Base-by-base conservation (phyloP, 2,113 vertebrate genomes). In the Climacteris rufus region DNA sequence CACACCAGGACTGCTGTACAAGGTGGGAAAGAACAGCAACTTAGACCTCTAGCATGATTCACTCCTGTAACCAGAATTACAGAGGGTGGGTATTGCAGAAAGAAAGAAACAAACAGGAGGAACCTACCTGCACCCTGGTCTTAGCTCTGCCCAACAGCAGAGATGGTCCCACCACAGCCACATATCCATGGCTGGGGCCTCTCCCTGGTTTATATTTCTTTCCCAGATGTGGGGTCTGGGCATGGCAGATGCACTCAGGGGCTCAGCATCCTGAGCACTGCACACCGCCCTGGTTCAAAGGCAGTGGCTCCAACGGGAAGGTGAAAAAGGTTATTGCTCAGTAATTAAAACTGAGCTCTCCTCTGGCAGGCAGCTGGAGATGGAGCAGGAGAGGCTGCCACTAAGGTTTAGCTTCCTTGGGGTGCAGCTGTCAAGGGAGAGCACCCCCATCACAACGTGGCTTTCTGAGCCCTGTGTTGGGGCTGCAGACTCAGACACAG, bases 171-270 rank as follows among this genome's bases (percentile, higher is more conserved):
- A 77, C 40, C n/a, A 63, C n/a, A 83, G 42, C 52, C 42, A 18
- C 2, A 1, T 33, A 17, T 57, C 23, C 0, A 0, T 10, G 28
- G 23, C 30, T 45, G 37, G 13, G 33, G 19, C 35, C 82, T 59
- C 60, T 45, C n/a, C 13, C 24, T 65, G 15, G 5, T 30, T 13
- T 13, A 17, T 44, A 7, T 37, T 80, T 61, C 54, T 44, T 65
- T 70, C 56, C 66, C 28, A 71, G 42, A 31, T 50, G 16, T 18
- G 17, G 57, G 17, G 4, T 40, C 28, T 66, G 60, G n/a, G 35
- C 8, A 19, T 19, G 7, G 11, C 27, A 84, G 50, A 16, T 19
- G 28, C 54, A 61, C 22, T 33, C 12, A 63, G 44, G 21, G 40
- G 6, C n/a, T 89, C 56, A 78, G 74, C 75, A 78, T 24, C 69